These are phyloP conservation scores for Phalacrocorax carbo DNA, from an alignment of 2,113 vertebrate genomes.

Conservation along the genomic window DNA sequence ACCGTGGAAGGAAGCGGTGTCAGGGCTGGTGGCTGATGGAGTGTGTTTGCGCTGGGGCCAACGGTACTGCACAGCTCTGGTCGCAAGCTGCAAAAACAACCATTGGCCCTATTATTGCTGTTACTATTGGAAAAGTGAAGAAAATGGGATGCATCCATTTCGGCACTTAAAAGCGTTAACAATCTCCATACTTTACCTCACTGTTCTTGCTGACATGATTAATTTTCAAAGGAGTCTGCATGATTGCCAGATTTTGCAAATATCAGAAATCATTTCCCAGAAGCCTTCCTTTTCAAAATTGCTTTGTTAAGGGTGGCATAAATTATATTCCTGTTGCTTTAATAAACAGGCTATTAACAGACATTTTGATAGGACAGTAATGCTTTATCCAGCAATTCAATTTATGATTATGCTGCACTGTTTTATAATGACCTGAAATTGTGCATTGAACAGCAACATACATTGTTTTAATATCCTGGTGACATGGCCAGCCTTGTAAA, in stretches of 20 bases:
- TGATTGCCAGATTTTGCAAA: slow-evolving; percentile 39
- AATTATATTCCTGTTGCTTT: not conserved
- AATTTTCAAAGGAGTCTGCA: not conserved
- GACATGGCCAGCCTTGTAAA: not conserved
- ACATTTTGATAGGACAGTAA: not conserved
- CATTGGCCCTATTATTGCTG: not conserved
- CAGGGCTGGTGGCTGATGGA: not conserved
- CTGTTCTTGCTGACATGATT: not conserved
- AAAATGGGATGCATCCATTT: not conserved
- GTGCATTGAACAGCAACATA: not conserved
- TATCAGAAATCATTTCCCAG: not conserved
- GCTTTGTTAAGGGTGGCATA: not conserved
- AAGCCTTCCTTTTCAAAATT: not conserved
- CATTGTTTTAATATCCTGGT: not conserved
- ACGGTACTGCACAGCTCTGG: rapidly evolving
- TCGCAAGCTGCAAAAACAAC: not conserved
- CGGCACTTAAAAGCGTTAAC: not conserved
- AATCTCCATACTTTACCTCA: not conserved
- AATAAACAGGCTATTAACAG: not conserved
- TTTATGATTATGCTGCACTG: not conserved
- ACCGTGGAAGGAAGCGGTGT: rapidly evolving
- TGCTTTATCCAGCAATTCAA: not conserved
- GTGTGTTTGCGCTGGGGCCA: not conserved
- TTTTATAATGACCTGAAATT: not conserved
- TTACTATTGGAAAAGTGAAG: not conserved